Evolutionary conservation across 2,888 invertebrate genomes (phyloP), one percentile per base, ranked within the genome.

Genomic region (Aspidiotus destructor): DNA sequence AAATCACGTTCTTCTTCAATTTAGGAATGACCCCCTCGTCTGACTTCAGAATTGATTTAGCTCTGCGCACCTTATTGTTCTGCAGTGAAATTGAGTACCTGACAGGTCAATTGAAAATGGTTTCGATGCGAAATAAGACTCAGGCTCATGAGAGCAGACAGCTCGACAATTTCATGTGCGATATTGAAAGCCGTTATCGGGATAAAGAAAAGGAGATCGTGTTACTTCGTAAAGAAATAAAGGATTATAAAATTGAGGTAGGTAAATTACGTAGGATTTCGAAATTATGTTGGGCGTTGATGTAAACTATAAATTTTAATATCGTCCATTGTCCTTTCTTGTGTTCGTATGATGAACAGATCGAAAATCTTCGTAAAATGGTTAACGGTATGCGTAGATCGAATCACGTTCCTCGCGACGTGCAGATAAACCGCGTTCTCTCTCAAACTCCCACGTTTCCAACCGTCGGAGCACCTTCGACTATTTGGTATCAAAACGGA

Each of bases 71-170:
- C 61, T 55, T 17, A 13, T n/a, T 10, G 13, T 58, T 8, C 17
- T 41, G 8, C 41, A 67, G 67, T 13, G 67, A 67, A 52, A 67
- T 67, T 15, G 67, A 67, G 52, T 67, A 67, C 48, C 52, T 67
- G 9, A 67, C 58, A 60, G 67, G 67, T n/a, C 67, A 67, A 28
- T 16, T 67, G 28, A 60, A 67, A 52, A 11, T 67, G 48, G 60
- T 58, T 8, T 57, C 58, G 55, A 40, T 67, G 28, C 58, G 67
- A 7, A 67, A 67, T 15, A 67, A 60, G 52, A 58, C 57, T 41
- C 67, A 67, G 48, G 60, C 42, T 57, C 58, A 44, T 40, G 67
- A 67, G 52, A 67, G 58, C 60, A 48, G 67, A 28, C 67, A 58
- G 41, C 58, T 60, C 8, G 67, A 67, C 58, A 44, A 42, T 0